These are phyloP conservation scores for Poeciliopsis infans DNA, from an alignment of 2,797 vertebrate genomes.

Conservation along the genomic window DNA sequence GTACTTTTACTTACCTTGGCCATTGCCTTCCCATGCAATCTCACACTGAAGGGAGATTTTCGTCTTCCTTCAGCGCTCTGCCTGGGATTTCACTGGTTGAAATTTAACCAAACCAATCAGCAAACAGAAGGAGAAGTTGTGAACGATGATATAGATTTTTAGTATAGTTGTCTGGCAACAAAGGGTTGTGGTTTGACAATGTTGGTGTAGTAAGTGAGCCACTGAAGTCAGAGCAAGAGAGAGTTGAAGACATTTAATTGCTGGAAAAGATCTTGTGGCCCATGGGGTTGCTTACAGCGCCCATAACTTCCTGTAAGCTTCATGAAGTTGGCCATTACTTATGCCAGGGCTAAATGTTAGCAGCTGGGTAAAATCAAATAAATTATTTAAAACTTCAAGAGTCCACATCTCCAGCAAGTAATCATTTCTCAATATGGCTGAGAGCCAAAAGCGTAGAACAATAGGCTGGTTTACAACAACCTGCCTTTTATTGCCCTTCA, in stretches of 20 bases:
- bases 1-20: not conserved
- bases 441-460: not conserved
- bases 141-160: not conserved
- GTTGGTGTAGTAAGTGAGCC: not conserved
- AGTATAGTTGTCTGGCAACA: not conserved
- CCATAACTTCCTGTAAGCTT: not conserved
- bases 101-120: not conserved
- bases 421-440: too few species aligned
- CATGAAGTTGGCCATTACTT: not conserved
- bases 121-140: not conserved
- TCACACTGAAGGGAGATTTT: not conserved
- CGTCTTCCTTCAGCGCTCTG: not conserved
- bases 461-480: not conserved
- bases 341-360: not conserved
- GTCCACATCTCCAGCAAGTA: too few species aligned
- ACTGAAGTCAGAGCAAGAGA: not conserved
- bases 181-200: not conserved
- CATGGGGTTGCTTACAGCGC: not conserved
- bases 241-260: not conserved
- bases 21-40: not conserved
- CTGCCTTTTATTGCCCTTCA: not conserved
- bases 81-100: not conserved
- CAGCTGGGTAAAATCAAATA: too few species aligned
- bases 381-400: too few species aligned
- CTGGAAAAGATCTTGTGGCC: not conserved